Percentiles rank a stretch among this genome's conserved stretches.
phyloP scores from a whole-genome alignment of 2,888 invertebrate species.

The Morpho helenor region DNA sequence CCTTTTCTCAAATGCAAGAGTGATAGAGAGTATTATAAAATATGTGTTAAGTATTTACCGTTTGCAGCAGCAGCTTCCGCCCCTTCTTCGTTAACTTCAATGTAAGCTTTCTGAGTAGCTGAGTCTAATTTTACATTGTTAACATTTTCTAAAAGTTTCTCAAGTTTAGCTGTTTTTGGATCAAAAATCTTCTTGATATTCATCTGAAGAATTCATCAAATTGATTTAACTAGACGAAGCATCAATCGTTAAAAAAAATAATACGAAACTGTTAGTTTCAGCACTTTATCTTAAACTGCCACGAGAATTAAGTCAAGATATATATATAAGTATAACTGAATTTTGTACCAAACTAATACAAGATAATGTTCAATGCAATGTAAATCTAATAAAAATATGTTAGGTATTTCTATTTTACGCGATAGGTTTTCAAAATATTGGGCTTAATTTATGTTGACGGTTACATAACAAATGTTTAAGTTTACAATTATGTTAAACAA shows the following conservation, averaged over 20 bases:
- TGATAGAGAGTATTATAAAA: no score
- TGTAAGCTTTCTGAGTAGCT: conserved; percentile 89
- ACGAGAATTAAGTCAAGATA: not conserved
- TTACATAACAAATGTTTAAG: not conserved
- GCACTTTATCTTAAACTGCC: not conserved
- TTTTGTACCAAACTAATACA: no score
- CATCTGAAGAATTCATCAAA: conserved; percentile 15
- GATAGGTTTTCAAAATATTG: not conserved
- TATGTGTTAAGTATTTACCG: conserved; percentile 70
- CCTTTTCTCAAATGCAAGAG: no score
- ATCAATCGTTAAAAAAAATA: no score
- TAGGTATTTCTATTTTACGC: not conserved
- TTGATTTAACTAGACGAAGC: not conserved
- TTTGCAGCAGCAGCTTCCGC: conserved; percentile 85
- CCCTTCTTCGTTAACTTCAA: conserved; percentile 93
- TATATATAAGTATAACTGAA: not conserved
- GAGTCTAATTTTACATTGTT: conserved; percentile 78
- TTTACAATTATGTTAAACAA: not conserved
- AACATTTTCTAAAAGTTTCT: conserved; percentile 75
- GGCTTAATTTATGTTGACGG: not conserved
- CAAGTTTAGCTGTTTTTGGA: conserved; percentile 75
- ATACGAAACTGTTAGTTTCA: not conserved
- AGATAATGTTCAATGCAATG: no score
- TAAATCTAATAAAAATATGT: no score
- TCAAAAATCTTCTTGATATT: conserved; percentile 43